Conservation (phyloP, 2,797 vertebrate species). For the Botia kubotai region DNA sequence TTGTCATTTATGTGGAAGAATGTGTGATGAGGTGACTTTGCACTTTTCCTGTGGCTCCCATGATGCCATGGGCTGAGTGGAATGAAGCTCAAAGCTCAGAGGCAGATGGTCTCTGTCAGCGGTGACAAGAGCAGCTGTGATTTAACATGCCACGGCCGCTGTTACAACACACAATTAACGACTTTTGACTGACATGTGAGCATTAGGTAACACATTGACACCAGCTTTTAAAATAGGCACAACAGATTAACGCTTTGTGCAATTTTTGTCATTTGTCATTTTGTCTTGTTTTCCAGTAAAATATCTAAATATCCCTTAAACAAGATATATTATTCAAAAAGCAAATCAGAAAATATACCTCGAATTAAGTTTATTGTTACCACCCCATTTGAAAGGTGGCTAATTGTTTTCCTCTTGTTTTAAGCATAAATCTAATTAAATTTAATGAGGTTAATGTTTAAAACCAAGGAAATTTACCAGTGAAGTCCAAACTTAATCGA, state of each 20-base stretch:
- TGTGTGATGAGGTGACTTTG: constrained; percentile 47
- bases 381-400: too few species aligned
- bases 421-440: too few species aligned
- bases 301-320: neutral
- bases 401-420: too few species aligned
- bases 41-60: constrained; percentile 47
- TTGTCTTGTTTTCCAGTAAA: neutral
- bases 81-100: constrained; percentile 55
- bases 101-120: constrained; percentile 69
- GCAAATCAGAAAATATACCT: neutral
- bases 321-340: neutral
- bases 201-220: constrained; percentile 8
- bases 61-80: constrained; percentile 48
- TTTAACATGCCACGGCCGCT: constrained; percentile 67
- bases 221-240: neutral
- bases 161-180: constrained; percentile 32
- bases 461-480: too few species aligned
- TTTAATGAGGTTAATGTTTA: too few species aligned
- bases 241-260: neutral
- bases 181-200: constrained; percentile 15
- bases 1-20: constrained; percentile 31
- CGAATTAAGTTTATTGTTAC: neutral
- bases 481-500: too few species aligned
- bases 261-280: neutral
- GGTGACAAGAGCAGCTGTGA: constrained; percentile 61